These are phyloP conservation scores for Sparidentex hasta DNA, from an alignment of 2,797 vertebrate species.

Conservation along the genomic window DNA sequence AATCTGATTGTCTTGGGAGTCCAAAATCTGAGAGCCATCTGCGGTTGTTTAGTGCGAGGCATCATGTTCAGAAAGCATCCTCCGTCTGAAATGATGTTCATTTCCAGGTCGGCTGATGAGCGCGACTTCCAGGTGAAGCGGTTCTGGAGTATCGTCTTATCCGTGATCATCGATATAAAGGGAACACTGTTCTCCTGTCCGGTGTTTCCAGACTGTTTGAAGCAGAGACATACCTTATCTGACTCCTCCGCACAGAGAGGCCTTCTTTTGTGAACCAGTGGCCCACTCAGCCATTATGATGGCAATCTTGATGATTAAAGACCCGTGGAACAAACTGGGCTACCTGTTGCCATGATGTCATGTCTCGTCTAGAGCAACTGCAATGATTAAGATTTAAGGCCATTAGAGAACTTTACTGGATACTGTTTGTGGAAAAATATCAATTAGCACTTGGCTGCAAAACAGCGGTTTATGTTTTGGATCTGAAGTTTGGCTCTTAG, in stretches of 20 bases:
- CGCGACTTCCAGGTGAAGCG: conserved; percentile 25
- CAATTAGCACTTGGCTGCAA: conserved; percentile 77
- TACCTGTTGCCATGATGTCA: conserved; percentile 86
- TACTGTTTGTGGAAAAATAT: conserved; percentile 82
- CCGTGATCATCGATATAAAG: conserved; percentile 62
- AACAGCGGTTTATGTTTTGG: conserved; percentile 62
- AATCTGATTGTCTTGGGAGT: conserved; percentile 60
- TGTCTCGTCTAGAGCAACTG: conserved; percentile 77
- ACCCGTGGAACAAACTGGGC: conserved; percentile 74
- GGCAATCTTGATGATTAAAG: conserved; percentile 82
- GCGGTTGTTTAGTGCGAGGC: conserved; percentile 35
- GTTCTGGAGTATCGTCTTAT: conserved; percentile 50
- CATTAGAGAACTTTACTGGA: conserved; percentile 72
- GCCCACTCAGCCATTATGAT: conserved; percentile 76
- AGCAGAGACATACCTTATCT: conserved; percentile 74
- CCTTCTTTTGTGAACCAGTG: conserved; percentile 70
- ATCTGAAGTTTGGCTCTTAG: conserved; percentile 52
- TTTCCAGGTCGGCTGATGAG: conserved; percentile 26
- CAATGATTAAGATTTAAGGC: conserved; percentile 78
- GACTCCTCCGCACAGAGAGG: conserved; percentile 68
- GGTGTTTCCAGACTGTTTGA: conserved; percentile 60
- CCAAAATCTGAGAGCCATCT: conserved; percentile 50
- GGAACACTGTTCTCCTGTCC: conserved; percentile 59
- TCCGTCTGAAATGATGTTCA: conserved; percentile 6
- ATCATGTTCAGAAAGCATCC: conserved; percentile 32